phyloP scores from a whole-genome alignment of 1,140 invertebrate genomes.

The Lucilia sericata region DNA sequence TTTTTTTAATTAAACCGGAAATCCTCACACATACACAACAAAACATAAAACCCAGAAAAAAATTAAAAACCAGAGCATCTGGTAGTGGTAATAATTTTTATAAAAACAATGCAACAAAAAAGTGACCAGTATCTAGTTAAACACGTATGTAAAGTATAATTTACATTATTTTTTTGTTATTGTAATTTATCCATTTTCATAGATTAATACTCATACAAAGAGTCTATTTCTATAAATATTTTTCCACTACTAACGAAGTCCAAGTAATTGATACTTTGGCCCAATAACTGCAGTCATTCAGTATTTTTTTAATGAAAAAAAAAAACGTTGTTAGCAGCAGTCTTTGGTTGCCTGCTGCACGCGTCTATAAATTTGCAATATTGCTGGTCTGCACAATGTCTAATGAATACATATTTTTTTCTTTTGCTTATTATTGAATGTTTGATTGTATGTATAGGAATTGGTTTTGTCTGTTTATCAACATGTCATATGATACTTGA shows the following conservation, averaged over 20 bases:
- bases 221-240: neutral
- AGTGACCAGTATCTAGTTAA: neutral
- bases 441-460: neutral
- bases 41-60: neutral
- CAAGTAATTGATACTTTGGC: constrained; percentile 40
- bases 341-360: neutral
- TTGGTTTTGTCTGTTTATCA: neutral
- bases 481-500: constrained; percentile 1
- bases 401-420: neutral
- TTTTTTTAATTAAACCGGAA: constrained; percentile 32
- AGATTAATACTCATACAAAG: neutral
- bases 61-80: neutral
- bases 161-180: neutral
- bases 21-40: neutral
- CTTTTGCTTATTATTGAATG: neutral
- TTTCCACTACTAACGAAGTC: neutral
- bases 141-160: neutral
- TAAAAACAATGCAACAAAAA: neutral
- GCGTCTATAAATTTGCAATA: neutral
- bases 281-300: constrained; percentile 29
- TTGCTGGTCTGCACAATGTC: neutral
- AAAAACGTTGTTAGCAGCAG: neutral
- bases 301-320: neutral
- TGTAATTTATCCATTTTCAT: constrained; percentile 22
- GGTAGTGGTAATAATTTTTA: neutral